phyloP scores from a whole-genome alignment of 2,113 vertebrate species.

The Bubalus kerabau region DNA sequence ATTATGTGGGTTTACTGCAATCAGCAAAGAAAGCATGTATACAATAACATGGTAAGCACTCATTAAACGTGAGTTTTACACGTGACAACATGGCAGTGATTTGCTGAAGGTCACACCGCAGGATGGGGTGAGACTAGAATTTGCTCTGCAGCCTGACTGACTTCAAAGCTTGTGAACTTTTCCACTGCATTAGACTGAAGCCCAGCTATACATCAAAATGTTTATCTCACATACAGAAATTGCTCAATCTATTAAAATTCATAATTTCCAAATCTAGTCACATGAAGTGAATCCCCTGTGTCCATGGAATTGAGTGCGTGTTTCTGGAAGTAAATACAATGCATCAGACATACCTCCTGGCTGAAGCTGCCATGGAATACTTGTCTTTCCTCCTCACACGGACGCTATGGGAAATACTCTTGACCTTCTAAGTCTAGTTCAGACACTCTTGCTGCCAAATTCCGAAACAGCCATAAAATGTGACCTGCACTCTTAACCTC shows the following conservation, averaged over 20 bases:
- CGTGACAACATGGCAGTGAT: background rate
- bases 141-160: background rate
- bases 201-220: background rate
- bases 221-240: background rate
- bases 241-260: background rate
- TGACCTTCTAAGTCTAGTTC: constrained; percentile 37
- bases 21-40: background rate
- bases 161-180: background rate
- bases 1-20: background rate
- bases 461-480: constrained; percentile 32
- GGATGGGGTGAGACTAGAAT: background rate
- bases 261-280: background rate
- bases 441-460: constrained; percentile 42
- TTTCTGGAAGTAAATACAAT: background rate
- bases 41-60: background rate
- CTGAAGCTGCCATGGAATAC: background rate
- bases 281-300: background rate
- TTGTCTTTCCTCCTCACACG: background rate
- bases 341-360: background rate
- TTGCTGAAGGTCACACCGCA: background rate
- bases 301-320: background rate
- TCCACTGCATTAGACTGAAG: background rate
- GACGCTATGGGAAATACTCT: background rate
- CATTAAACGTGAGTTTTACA: background rate
- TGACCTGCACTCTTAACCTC: constrained; percentile 19